Evolutionary conservation across 2,888 invertebrate genomes (phyloP), one percentile per base, ranked within the genome.

Genomic region (Eumacrocentrus americanus): DNA sequence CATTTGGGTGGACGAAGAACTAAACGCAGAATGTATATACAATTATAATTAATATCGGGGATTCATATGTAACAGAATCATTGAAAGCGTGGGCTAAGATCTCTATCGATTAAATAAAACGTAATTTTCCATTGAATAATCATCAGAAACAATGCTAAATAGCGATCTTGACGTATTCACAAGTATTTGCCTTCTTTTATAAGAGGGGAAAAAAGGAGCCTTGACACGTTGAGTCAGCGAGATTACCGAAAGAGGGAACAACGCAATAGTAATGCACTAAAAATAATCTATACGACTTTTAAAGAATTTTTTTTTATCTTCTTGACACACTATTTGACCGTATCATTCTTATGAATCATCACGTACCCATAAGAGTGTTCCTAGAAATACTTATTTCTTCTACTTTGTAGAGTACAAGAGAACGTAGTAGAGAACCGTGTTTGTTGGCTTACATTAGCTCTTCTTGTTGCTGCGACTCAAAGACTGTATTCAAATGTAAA

Each of bases 1-100:
- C 53, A 53, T 40, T 42, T 34, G 11, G n/a, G 50, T 50, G 9
- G 29, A 29, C 25, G 37, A 53, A 34, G 12, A 22, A 51, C 37
- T 35, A 37, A 37, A 12, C 11, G 34, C n/a, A 35, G 16, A 11
- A 42, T 42, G 42, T 9, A 18, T 42, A 16, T 16, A 9, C 18
- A 42, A 16, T 42, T 18, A 18, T n/a, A n/a, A n/a, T n/a, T n/a
- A n/a, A n/a, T n/a, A n/a, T n/a, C n/a, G n/a, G 37, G 14, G 16
- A 40, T 40, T n/a, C n/a, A n/a, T 7, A 40, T 12, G 18, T 18
- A 40, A 18, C 18, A 42, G 7, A 42, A 42, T 42, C 42, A 4
- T 42, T 42, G 16, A 3, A 42, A 18, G 42, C 42, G 42, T 42
- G 42, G 42, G 42, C n/a, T 20, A 3, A n/a, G 11, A 42, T 42